Percentiles rank a stretch among this genome's conserved stretches.
Evolutionary conservation across 2,797 vertebrate species (phyloP).

Genomic region (Kryptolebias ocellatus): DNA sequence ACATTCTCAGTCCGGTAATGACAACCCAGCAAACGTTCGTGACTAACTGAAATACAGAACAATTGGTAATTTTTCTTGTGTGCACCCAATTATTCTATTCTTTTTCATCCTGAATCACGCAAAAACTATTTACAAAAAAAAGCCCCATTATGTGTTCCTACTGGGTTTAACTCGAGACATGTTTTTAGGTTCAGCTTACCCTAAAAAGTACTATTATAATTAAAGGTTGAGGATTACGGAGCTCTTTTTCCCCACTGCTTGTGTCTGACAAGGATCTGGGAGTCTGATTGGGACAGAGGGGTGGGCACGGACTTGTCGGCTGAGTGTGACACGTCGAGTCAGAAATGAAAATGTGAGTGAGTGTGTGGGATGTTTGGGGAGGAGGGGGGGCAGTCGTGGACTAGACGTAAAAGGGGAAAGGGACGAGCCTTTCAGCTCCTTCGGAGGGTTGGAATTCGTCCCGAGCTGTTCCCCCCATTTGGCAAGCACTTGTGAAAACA

Average conservation of each 20-base stretch:
- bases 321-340: slow-evolving; percentile 61
- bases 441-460: slow-evolving; percentile 78
- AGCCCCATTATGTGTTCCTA: not conserved
- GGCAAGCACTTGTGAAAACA: slow-evolving; percentile 82
- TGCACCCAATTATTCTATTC: slow-evolving; percentile 20
- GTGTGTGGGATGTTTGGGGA: not conserved
- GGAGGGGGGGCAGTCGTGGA: slow-evolving; percentile 5
- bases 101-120: slow-evolving; percentile 35
- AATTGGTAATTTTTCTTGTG: slow-evolving; percentile 45
- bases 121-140: slow-evolving; percentile 44
- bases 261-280: slow-evolving; percentile 46
- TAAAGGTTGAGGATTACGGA: slow-evolving; percentile 37
- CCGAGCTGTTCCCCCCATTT: slow-evolving; percentile 68
- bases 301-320: slow-evolving; percentile 53
- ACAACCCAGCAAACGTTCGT: slow-evolving; percentile 48
- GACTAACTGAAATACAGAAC: slow-evolving; percentile 55
- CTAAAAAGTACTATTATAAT: slow-evolving; percentile 59
- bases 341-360: slow-evolving; percentile 42
- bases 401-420: slow-evolving; percentile 54
- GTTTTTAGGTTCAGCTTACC: slow-evolving; percentile 27
- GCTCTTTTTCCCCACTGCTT: slow-evolving; percentile 24
- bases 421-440: slow-evolving; percentile 71
- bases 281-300: slow-evolving; percentile 1
- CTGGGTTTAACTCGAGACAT: slow-evolving; percentile 14
- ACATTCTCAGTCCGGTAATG: slow-evolving; percentile 56